Evolutionary conservation across 2,113 vertebrate genomes (phyloP).

Genomic region (Oenanthe melanoleuca): DNA sequence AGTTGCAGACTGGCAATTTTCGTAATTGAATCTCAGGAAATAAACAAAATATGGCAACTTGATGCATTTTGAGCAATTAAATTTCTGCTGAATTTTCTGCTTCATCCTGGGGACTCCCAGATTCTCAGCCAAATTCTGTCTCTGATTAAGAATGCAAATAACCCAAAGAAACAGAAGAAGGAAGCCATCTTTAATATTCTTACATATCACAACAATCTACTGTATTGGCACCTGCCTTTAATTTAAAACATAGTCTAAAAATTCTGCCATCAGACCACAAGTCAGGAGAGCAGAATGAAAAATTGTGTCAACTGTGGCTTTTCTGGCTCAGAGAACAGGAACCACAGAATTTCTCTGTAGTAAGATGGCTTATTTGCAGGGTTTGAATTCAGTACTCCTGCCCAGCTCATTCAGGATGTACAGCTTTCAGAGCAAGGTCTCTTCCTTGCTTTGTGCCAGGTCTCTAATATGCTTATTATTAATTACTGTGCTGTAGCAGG

Average conservation of each 20-base stretch:
- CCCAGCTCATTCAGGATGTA: background rate
- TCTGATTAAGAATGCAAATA: slow-evolving; percentile 14
- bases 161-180: background rate
- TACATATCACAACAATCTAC: background rate
- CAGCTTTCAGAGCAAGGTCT: background rate
- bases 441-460: background rate
- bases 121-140: slow-evolving; percentile 26
- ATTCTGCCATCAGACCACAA: background rate
- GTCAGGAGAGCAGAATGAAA: background rate
- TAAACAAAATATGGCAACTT: slow-evolving; percentile 67
- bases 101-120: slow-evolving; percentile 25
- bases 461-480: background rate
- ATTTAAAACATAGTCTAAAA: background rate
- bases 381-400: background rate
- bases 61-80: slow-evolving; percentile 52
- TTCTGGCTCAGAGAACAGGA: background rate
- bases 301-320: background rate
- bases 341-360: background rate
- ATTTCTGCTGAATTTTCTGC: slow-evolving; percentile 39
- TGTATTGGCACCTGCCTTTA: background rate
- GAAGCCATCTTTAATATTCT: background rate
- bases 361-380: background rate
- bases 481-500: background rate
- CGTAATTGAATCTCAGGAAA: slow-evolving; percentile 37
- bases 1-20: slow-evolving; percentile 53